These are phyloP conservation scores for Rousettus leschenaultii DNA, from an alignment of 2,113 vertebrate genomes.

Conservation along the genomic window DNA sequence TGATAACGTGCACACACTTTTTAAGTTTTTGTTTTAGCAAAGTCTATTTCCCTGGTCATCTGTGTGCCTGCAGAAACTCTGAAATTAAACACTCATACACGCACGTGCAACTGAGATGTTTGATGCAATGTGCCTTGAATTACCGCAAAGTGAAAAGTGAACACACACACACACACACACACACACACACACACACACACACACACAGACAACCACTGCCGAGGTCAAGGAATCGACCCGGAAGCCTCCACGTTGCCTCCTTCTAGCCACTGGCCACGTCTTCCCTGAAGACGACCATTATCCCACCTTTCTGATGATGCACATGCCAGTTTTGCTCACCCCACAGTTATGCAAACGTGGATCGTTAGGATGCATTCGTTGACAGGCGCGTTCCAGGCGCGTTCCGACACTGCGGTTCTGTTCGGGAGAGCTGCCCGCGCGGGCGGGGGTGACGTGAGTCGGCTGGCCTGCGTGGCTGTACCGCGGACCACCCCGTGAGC, in stretches of 20 bases:
- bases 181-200: background rate
- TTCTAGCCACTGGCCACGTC: too few relatives aligned
- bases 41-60: too few relatives aligned
- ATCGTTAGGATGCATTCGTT: accelerated
- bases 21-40: background rate
- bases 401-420: too few relatives aligned
- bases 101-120: background rate
- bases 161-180: background rate
- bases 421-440: too few relatives aligned
- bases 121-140: accelerated
- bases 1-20: background rate
- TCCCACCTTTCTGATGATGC: background rate
- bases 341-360: accelerated
- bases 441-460: accelerated
- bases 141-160: too few relatives aligned
- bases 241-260: accelerated
- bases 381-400: accelerated
- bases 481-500: accelerated
- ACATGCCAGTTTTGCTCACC: accelerated
- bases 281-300: accelerated
- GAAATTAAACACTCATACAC: background rate
- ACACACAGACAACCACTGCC: too few relatives aligned
- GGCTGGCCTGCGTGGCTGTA: accelerated
- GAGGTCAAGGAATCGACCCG: too few relatives aligned
- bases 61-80: accelerated